These are phyloP conservation scores for Ambastaia sidthimunki DNA, from an alignment of 2,797 vertebrate genomes.

Conservation along the genomic window DNA sequence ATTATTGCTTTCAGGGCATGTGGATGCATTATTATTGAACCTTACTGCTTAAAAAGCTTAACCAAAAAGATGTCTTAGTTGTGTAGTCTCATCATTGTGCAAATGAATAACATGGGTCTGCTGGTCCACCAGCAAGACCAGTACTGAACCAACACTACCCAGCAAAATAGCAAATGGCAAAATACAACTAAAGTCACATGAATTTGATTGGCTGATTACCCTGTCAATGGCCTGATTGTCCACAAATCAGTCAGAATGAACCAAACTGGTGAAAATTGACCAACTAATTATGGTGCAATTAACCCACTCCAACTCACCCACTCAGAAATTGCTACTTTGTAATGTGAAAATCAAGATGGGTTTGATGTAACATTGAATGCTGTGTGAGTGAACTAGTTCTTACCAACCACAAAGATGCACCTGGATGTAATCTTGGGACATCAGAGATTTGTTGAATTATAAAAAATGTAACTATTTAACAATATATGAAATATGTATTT, in stretches of 20 bases:
- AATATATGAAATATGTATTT: too few species aligned
- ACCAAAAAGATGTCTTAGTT: background rate
- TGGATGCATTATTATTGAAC: background rate
- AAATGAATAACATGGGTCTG: background rate
- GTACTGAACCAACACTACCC: background rate
- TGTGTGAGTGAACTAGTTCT: background rate
- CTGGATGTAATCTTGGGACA: too few species aligned
- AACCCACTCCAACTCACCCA: background rate
- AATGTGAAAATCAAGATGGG: background rate
- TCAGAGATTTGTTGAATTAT: too few species aligned
- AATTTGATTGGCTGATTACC: background rate
- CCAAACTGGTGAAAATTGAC: background rate
- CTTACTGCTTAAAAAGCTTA: background rate
- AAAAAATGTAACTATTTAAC: too few species aligned
- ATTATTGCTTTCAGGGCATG: background rate
- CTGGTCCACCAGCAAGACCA: background rate
- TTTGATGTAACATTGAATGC: background rate
- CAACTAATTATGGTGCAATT: background rate
- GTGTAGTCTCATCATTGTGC: background rate
- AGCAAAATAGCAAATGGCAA: background rate
- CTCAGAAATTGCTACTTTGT: background rate
- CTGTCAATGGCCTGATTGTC: background rate
- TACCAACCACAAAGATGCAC: background rate
- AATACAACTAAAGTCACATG: background rate
- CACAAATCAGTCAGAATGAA: background rate